Conservation (phyloP, 2,113 vertebrate genomes). For the Proteles cristata region DNA sequence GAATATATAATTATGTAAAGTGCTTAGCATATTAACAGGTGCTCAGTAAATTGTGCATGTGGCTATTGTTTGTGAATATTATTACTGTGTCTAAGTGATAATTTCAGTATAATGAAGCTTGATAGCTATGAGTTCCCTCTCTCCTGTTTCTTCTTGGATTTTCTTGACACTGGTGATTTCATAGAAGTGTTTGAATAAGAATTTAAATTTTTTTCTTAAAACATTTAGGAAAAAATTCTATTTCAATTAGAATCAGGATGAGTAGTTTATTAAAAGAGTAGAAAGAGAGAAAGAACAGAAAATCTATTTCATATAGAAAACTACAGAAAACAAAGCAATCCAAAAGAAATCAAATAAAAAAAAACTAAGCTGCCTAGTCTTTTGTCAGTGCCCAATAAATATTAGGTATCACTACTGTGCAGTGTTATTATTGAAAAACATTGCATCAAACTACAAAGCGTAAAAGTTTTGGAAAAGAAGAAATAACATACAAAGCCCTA, state of each 20-base stretch:
- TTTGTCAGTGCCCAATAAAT: not conserved
- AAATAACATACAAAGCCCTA: not conserved
- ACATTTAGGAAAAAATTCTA: not conserved
- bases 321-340: not conserved
- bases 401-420: not conserved
- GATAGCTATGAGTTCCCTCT: not conserved
- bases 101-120: not conserved
- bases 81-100: not conserved
- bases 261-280: not conserved
- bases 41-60: not conserved
- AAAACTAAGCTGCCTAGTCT: not conserved
- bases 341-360: not conserved
- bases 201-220: not conserved
- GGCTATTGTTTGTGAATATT: not conserved
- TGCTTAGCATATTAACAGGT: not conserved
- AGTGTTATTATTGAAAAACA: not conserved
- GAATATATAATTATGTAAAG: not conserved
- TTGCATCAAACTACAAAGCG: not conserved
- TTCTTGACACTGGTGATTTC: not conserved
- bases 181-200: not conserved
- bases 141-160: not conserved
- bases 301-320: not conserved
- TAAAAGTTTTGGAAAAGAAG: not conserved
- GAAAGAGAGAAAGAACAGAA: not conserved
- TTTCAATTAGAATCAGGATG: not conserved